Evolutionary conservation across 2,888 invertebrate genomes (phyloP).

Genomic region (Clepsis dumicolana): DNA sequence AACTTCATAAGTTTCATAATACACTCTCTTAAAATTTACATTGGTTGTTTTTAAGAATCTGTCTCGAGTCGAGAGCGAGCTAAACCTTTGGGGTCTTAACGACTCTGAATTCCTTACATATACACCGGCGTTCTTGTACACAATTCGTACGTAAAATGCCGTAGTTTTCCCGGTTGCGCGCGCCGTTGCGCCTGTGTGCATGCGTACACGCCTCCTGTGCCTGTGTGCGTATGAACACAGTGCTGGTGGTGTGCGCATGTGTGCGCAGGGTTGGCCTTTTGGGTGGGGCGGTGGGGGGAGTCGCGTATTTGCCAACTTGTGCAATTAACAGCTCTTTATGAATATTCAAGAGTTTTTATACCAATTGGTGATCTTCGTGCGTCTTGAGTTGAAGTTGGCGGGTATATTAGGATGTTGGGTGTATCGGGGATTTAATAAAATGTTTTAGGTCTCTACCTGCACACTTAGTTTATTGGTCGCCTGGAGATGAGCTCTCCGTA

Average conservation of each 20-base stretch:
- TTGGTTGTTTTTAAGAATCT: too few relatives aligned
- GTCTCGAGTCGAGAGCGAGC: neutral
- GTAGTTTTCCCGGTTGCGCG: constrained; percentile 85
- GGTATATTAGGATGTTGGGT: neutral
- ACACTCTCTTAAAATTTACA: too few relatives aligned
- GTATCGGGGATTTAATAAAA: neutral
- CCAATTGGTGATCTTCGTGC: constrained; percentile 68
- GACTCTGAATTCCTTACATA: constrained; percentile 55
- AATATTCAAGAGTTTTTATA: constrained; percentile 84
- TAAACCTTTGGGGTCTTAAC: neutral
- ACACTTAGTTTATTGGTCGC: too few relatives aligned
- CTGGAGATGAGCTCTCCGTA: too few relatives aligned
- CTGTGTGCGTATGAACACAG: constrained; percentile 48
- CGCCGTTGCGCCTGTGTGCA: constrained; percentile 67
- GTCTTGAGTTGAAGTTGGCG: constrained; percentile 22
- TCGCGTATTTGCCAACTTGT: constrained; percentile 83
- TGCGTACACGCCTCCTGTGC: constrained; percentile 48
- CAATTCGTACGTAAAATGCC: constrained; percentile 83
- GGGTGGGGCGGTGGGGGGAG: constrained; percentile 59
- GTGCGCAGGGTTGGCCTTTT: constrained; percentile 76
- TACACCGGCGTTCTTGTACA: constrained; percentile 77
- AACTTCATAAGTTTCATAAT: too few relatives aligned
- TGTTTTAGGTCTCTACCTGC: too few relatives aligned
- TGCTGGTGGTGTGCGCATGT: neutral
- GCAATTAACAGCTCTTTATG: constrained; percentile 85